Base-by-base conservation (phyloP, 2,113 vertebrate genomes). In the Entomyzon cyanotis region DNA sequence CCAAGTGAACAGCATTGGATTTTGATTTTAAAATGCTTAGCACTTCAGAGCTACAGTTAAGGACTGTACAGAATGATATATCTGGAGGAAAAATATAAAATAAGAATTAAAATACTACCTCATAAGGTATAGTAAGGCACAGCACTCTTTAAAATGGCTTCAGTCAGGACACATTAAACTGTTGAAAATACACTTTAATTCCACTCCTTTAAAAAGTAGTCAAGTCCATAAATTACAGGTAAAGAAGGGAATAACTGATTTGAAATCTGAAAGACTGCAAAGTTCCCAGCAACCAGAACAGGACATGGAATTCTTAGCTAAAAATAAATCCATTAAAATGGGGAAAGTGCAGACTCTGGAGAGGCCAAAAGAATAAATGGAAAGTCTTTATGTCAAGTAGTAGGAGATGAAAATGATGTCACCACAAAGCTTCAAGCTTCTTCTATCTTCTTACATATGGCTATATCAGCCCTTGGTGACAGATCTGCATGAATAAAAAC, bases 161-260 rank as follows among this genome's bases (percentile, higher is more conserved):
- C 67, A 46, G 25, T 68, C 42, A 67, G 23, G 39, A n/a, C 73
- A 65, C 41, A 5, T 60, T 69, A 74, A 79, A 65, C 15, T 63
- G 19, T 46, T 87, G 65, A 79, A 97, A 91, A 90, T 47, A 23
- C 31, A 41, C 28, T 68, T 77, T 53, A 53, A 69, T 90, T 92
- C 42, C 25, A 80, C 15, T 64, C 50, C 30, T 75, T 94, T 28
- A 31, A 62, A 83, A 81, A 75, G 18, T 50, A 76, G 77, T 70
- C 62, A 91, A 53, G 18, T 80, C 65, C 69, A 47, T 89, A 88
- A 95, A 77, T 88, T 96, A 77, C 67, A 87, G 53, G 19, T 92
- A 35, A 87, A 85, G 24, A 73, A 82, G 35, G 70, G 46, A 17
- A 55, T 30, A 90, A 94, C 8, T 41, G 24, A 42, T 67, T 68